Evolutionary conservation across 2,797 vertebrate species (phyloP), one percentile per base, ranked within the genome.

Genomic region (Sebastiscus tertius): DNA sequence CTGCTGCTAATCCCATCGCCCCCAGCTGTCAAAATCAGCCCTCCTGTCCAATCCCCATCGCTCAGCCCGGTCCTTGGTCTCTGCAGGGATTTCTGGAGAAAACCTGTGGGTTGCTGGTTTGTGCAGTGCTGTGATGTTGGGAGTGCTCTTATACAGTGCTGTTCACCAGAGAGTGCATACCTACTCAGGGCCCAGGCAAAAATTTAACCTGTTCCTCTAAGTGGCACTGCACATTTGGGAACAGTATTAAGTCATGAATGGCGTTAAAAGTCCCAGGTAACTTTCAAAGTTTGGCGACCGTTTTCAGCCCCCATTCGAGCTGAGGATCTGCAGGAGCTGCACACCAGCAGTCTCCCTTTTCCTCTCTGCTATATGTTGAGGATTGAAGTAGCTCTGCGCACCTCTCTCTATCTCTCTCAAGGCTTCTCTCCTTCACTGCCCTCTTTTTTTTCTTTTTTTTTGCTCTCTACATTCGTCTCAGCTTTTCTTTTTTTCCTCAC

Each of bases 11-110:
- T 94, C 93, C 92, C 72, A 22, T 90, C 66, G 49, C 84, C 83
- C 88, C 91, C 92, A 94, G 90, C 91, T 94, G 93, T 93, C 92
- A 93, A 92, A 93, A 89, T 81, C 86, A 82, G 74, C 86, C 83
- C 83, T 88, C 79, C 66, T 42, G 55, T 82, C 81, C 90, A 88
- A 84, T 90, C 85, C 86, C 72, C 31, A 29, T 31, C 8, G 14
- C 68, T 81, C 75, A 69, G 61, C 68, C 75, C 56, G 20, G 70
- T 67, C 78, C 72, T 68, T 77, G 3, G 70, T 81, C 83, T 83
- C 82, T 83, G 83, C 87, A 82, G 87, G 85, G 67, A 49, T 82
- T 78, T 75, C 81, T 62, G 60, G 64, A 80, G 79, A 63, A 65
- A 87, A 92, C 85, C 87, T 90, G 89, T 87, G 72, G 81, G 84